phyloP scores from a whole-genome alignment of 2,797 vertebrate genomes.

The Selene dorsalis region DNA sequence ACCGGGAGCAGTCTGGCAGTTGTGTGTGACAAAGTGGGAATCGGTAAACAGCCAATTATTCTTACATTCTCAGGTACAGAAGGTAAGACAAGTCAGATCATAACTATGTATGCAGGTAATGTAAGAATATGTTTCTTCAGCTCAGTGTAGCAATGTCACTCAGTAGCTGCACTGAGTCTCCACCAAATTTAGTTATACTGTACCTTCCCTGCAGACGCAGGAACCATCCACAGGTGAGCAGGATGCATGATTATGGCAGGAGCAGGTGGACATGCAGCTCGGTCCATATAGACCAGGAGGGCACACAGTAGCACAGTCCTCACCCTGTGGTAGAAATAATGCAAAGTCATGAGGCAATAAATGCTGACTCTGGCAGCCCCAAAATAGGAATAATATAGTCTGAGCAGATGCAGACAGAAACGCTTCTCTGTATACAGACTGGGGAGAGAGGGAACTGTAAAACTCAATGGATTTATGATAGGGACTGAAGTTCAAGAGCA shows the following conservation, averaged over 20 bases:
- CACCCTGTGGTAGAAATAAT: slow-evolving; percentile 81
- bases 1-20: not conserved
- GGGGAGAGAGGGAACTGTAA: slow-evolving; percentile 31
- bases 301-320: slow-evolving; percentile 90
- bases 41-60: slow-evolving; percentile 1
- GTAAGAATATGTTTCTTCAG: slow-evolving; percentile 19
- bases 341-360: slow-evolving; percentile 45
- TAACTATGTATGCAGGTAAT: slow-evolving; percentile 27
- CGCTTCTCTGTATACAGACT: slow-evolving; percentile 37
- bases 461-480: slow-evolving; percentile 48
- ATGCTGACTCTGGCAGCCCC: slow-evolving; percentile 40
- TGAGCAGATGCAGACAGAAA: slow-evolving; percentile 27
- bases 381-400: slow-evolving; percentile 42
- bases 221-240: slow-evolving; percentile 94
- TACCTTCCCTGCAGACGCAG: slow-evolving; percentile 96
- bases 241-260: slow-evolving; percentile 89
- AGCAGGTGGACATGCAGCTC: slow-evolving; percentile 92
- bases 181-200: slow-evolving; percentile 11
- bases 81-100: slow-evolving; percentile 29
- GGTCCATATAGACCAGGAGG: slow-evolving; percentile 88
- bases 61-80: slow-evolving; percentile 5
- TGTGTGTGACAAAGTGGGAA: not conserved
- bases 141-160: slow-evolving; percentile 2
- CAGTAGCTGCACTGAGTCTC: slow-evolving; percentile 14
- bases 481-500: slow-evolving; percentile 47